Base-by-base conservation (phyloP, 2,113 vertebrate genomes). In the Sylvia atricapilla region DNA sequence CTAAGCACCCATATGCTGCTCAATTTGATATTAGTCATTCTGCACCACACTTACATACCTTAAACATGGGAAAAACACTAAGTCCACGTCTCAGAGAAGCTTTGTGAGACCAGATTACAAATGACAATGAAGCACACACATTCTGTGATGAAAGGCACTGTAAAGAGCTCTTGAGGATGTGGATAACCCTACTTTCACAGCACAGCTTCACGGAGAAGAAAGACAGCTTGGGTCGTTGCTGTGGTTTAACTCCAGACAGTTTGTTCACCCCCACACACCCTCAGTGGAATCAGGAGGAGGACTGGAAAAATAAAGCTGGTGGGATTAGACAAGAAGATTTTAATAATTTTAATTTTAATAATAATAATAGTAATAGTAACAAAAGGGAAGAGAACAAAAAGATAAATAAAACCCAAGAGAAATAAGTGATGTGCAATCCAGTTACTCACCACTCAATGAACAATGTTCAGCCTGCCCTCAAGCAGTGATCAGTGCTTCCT, bases 41-140 rank as follows among this genome's bases (percentile, higher is more conserved):
- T 75, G 35, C 22, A 31, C 37, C 33, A 7, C 43, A 37, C 75
- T 87, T 78, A 46, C 82, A 84, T 75, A 89, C 52, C 43, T 75
- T 73, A 74, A 94, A 93, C 63, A 70, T 41, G 56, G 73, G 33
- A 70, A 86, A 81, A 86, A 70, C 47, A 67, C 10, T 39, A 62
- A 74, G 33, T 55, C 46, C 0, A 1, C 11, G 0, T 79, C 69
- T 93, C 60, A 60, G 39, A 75, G 31, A 24, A 91, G 47, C 39
- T 88, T 58, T 84, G 39, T 56, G 60, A 91, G 92, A 87, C 30
- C 49, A 67, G 52, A 43, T 89, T 52, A 80, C 2, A 3, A 62
- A 69, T 27, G n/a, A 52, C 1, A 4, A 39, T 46, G 28, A 63
- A 80, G 72, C 28, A 73, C 3, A 3, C 16, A 58, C 20, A 18